A percentile compares a stretch with the other conserved stretches of the same genome.
phyloP scores from a whole-genome alignment of 2,888 invertebrate species.

The Lepidocyrtinus sp. region DNA sequence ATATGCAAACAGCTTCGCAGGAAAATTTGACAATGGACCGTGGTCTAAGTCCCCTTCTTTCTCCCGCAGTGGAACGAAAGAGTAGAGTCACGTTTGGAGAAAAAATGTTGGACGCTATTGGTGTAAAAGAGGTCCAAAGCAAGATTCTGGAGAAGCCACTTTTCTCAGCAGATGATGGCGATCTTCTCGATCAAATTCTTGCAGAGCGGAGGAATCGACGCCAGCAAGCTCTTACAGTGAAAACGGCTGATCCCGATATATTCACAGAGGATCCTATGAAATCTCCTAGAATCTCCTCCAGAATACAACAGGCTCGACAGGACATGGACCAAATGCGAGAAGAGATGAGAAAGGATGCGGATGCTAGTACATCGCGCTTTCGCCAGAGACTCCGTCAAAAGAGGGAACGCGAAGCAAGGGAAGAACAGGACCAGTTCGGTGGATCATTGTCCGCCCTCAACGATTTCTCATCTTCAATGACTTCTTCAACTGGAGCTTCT shows the following conservation, averaged over 20 bases:
- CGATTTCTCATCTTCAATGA: conserved; percentile 14
- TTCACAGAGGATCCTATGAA: conserved; percentile 67
- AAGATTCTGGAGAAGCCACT: not conserved
- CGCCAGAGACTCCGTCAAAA: conserved; percentile 59
- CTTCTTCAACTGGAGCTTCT: not conserved
- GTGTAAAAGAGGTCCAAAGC: conserved; percentile 47
- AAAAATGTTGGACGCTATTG: conserved; percentile 66
- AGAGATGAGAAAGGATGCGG: conserved; percentile 59
- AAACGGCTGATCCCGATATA: conserved; percentile 64
- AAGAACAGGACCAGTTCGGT: conserved; percentile 22
- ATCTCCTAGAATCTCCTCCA: conserved; percentile 33
- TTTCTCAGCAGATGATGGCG: conserved; percentile 35
- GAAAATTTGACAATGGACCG: conserved; percentile 28
- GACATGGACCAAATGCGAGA: conserved; percentile 63
- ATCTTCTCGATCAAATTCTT: conserved; percentile 64
- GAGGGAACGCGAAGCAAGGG: conserved; percentile 32
- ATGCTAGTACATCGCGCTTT: conserved; percentile 61
- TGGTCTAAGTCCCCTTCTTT: conserved; percentile 27
- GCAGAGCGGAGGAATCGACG: conserved; percentile 50
- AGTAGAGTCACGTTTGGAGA: conserved; percentile 64
- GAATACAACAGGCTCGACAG: conserved; percentile 50
- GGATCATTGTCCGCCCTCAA: conserved; percentile 29
- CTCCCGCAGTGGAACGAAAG: conserved; percentile 21
- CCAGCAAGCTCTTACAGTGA: conserved; percentile 31
- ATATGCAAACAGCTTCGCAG: conserved; percentile 15